Base-by-base conservation (phyloP, 1,140 invertebrate species). In the Euura saliciscinereae region DNA sequence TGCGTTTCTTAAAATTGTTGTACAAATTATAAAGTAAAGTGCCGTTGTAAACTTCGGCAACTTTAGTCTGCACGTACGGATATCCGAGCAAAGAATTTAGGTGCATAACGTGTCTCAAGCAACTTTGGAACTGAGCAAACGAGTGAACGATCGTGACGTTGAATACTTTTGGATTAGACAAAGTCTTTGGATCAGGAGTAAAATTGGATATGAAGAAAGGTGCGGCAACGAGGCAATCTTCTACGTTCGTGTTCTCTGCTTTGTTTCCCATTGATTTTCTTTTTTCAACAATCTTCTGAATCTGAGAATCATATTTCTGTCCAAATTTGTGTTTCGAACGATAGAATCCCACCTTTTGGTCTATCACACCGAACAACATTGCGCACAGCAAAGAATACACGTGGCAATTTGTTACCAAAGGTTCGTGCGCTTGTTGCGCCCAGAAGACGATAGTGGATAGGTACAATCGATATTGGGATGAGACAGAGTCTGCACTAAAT, bases 11-110 rank as follows among this genome's bases (percentile, higher is more conserved):
- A 68, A 93, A 86, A 77, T 90, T 89, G 67, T 84, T 79, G 76
- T 89, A 91, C 6, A 94, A 84, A 88, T 95, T 94, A 77, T 95
- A 95, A 3, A 93, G 76, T 80, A 94, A 91, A 6, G 92, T 92
- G 1, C 94, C 93, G 85, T 94, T 92, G 75, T 89, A 94, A 67
- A 91, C 86, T 76, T 90, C 88, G 65, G 86, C 88, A 79, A 92
- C 87, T 51, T 84, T 83, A 46, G 88, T 88, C 77, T 84, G 80
- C 71, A 85, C 74, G 76, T 90, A 91, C 0, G 91, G 91, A 74
- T 83, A 85, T 43, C 86, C 81, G n/a, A 94, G 85, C 43, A 95
- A 78, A 1, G 84, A 84, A 87, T 95, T 95, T 13, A 95, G 85
- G 72, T 90, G 85, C 75, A 90, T 90, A 2, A 90, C 80, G 68